Evolutionary conservation across 2,113 vertebrate genomes (phyloP).

Genomic region (Tachysurus vachellii): DNA sequence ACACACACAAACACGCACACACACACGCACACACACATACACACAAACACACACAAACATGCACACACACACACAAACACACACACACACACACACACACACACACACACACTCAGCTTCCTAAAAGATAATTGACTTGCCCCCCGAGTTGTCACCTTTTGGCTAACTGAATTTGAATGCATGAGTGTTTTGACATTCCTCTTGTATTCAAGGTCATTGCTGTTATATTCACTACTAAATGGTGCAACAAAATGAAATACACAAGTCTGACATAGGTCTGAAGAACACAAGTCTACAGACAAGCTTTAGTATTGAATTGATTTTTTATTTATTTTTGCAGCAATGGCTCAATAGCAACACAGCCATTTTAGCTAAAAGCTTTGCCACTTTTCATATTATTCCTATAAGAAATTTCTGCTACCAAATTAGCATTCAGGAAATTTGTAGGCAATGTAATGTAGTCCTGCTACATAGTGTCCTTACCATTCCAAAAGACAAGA

Average conservation of each 20-base stretch:
- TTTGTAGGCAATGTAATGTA: constrained; percentile 22
- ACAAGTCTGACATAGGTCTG: background rate
- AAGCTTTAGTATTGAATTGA: background rate
- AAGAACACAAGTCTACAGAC: background rate
- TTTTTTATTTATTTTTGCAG: background rate
- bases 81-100: background rate
- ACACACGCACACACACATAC: background rate
- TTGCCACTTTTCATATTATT: background rate
- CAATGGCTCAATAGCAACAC: background rate
- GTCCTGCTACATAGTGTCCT: constrained; percentile 23
- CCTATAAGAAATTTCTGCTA: background rate
- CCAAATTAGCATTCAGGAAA: constrained; percentile 18
- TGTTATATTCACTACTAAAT: background rate
- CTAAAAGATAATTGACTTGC: constrained; percentile 45
- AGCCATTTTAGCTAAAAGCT: background rate
- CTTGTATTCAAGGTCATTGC: constrained; percentile 28
- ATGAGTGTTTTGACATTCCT: constrained; percentile 19
- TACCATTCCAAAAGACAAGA: constrained; percentile 40
- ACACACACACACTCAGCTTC: background rate
- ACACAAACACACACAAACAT: background rate
- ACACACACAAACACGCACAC: background rate
- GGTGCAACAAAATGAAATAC: background rate
- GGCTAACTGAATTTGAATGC: constrained; percentile 21
- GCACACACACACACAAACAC: background rate
- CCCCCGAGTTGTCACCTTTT: background rate